Evolutionary conservation across 2,888 invertebrate species (phyloP), one percentile per base, ranked within the genome.

Genomic region (Pteria penguin): DNA sequence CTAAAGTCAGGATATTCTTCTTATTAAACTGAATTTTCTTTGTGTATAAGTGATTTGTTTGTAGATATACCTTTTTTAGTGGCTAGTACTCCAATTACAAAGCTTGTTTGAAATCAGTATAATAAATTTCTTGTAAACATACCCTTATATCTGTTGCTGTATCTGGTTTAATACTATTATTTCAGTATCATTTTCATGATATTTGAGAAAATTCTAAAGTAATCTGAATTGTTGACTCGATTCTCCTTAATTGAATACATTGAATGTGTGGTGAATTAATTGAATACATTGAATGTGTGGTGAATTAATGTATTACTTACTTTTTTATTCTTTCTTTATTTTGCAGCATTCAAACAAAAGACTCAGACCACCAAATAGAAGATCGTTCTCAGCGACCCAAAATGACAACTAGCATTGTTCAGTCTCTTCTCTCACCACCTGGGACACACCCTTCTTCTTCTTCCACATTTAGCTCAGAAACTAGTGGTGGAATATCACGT

Each of bases 401-500:
- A 58, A 82, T 81, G 32, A 85, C 82, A 58, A 82, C 82, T 32
- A 83, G 86, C 18, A 82, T 86, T 32, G 85, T 89, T 4, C 84
- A 87, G 77, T 90, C 90, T 0, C 80, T 91, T 14, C 84, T 90
- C n/a, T 90, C 90, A 8, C 90, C 91, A 1, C 88, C 88, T 3
- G 89, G 89, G 8, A 84, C 86, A 18, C 88, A 88, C 65, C 87
- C 89, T 2, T 81, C 82, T 2, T 75, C 84, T 14, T 76, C 84
- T n/a, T 57, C 77, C 8, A 66, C 73, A 8, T 69, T 78, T 32
- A 82, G 82, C 65, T 83, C 86, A 5, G 75, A 80, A 5, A 22
- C 58, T 11, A 29, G 65, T 1, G 29, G 60, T 55, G 57, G 95
- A 93, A 94, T 96, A 67, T 95, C 95, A 29, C 94, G 97, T 67